A percentile compares a stretch with the other conserved stretches of the same genome.
Evolutionary conservation across 2,113 vertebrate genomes (phyloP).

Genomic region (Struthidea cinerea): DNA sequence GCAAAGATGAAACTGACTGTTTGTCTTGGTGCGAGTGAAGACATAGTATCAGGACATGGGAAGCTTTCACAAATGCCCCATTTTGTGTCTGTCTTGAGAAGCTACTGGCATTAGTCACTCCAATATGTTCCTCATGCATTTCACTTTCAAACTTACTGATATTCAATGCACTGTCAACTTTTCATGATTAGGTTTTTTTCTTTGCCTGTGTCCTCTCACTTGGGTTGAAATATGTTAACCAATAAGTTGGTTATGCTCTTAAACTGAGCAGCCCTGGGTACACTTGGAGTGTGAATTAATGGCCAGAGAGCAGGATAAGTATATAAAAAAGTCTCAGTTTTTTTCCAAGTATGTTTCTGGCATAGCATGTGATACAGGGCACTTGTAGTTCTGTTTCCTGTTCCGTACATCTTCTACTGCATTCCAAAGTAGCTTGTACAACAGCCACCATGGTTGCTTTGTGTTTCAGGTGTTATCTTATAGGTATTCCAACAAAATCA

Average conservation of each 20-base stretch:
- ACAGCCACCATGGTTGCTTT: neutral
- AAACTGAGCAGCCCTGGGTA: neutral
- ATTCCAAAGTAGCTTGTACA: neutral
- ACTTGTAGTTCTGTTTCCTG: neutral
- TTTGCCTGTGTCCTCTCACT: neutral
- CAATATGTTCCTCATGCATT: neutral
- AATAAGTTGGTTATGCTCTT: neutral
- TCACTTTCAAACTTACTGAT: neutral
- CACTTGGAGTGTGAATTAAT: neutral
- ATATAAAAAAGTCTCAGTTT: neutral
- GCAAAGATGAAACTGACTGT: slow-evolving; percentile 11
- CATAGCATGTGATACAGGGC: neutral
- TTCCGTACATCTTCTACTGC: neutral
- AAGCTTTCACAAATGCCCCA: neutral
- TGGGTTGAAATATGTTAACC: neutral
- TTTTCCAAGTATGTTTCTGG: neutral
- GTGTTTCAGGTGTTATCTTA: neutral
- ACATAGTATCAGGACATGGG: neutral
- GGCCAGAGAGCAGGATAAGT: neutral
- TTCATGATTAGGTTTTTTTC: neutral
- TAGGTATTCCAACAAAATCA: neutral
- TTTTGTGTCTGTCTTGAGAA: neutral
- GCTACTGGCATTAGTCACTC: neutral
- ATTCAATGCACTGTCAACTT: neutral
- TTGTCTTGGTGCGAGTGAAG: neutral